Conservation (phyloP, 2,113 vertebrate genomes). For the Mohoua ochrocephala region DNA sequence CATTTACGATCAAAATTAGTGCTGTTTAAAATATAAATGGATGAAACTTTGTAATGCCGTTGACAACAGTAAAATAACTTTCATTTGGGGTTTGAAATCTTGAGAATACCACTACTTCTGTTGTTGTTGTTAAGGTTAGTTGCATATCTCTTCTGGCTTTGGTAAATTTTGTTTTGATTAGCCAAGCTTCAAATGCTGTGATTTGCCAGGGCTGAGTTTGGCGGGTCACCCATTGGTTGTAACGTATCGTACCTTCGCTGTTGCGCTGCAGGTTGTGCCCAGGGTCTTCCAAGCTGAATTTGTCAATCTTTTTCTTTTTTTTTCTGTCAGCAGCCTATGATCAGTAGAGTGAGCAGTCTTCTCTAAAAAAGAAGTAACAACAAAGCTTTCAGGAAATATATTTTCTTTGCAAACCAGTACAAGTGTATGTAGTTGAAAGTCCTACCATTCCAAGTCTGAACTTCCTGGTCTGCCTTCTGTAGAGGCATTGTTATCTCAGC, state of each 20-base stretch:
- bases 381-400: not conserved
- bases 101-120: not conserved
- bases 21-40: not conserved
- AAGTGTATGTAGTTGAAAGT: not conserved
- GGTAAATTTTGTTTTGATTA: not conserved
- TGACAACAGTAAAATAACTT: not conserved
- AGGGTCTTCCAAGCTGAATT: not conserved
- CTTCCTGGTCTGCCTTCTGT: not conserved
- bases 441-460: not conserved
- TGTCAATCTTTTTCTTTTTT: not conserved
- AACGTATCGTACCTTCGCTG: accelerated
- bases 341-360: not conserved
- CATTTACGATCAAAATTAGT: not conserved
- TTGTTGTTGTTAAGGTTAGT: not conserved
- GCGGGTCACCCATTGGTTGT: not conserved
- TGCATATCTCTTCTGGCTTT: not conserved
- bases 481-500: not conserved
- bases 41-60: not conserved
- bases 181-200: not conserved
- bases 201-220: not conserved
- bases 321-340: not conserved
- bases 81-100: not conserved
- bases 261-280: not conserved
- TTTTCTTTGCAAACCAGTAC: not conserved
- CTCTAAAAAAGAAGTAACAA: not conserved